A percentile compares a stretch with the other conserved stretches of the same genome.
phyloP scores from a whole-genome alignment of 2,113 vertebrate genomes.

The Semnopithecus entellus region DNA sequence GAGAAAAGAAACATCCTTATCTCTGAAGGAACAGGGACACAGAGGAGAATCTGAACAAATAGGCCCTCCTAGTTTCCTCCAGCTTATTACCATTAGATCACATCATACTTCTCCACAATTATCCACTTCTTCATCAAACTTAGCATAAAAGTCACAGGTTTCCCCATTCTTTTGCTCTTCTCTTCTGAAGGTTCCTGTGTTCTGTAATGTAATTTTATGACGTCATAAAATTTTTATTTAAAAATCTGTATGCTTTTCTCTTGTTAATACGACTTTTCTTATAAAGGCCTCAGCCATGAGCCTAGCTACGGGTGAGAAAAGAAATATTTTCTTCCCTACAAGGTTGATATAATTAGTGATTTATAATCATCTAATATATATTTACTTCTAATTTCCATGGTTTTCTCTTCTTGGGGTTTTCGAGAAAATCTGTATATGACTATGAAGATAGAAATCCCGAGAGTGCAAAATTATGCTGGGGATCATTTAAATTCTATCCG shows the following conservation, averaged over 20 bases:
- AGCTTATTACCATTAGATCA: neutral
- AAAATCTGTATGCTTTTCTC: neutral
- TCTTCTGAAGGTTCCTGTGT: neutral
- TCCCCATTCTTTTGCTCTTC: neutral
- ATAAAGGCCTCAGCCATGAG: neutral
- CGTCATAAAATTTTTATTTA: too few species aligned
- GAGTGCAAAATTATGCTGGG: neutral
- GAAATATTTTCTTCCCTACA: neutral
- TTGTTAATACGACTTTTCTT: neutral
- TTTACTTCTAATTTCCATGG: neutral
- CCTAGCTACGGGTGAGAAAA: neutral
- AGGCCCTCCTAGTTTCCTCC: neutral
- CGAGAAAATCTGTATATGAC: neutral
- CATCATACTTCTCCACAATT: neutral
- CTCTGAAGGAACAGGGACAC: neutral
- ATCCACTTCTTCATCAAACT: neutral
- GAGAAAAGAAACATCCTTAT: neutral
- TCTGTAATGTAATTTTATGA: too few species aligned
- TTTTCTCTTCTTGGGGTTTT: neutral
- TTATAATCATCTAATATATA: neutral
- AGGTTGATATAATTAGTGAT: neutral
- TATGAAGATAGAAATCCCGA: neutral
- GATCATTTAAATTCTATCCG: neutral
- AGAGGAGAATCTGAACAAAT: neutral
- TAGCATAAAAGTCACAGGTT: neutral